phyloP scores from a whole-genome alignment of 2,113 vertebrate genomes.

The Trogon surrucura region DNA sequence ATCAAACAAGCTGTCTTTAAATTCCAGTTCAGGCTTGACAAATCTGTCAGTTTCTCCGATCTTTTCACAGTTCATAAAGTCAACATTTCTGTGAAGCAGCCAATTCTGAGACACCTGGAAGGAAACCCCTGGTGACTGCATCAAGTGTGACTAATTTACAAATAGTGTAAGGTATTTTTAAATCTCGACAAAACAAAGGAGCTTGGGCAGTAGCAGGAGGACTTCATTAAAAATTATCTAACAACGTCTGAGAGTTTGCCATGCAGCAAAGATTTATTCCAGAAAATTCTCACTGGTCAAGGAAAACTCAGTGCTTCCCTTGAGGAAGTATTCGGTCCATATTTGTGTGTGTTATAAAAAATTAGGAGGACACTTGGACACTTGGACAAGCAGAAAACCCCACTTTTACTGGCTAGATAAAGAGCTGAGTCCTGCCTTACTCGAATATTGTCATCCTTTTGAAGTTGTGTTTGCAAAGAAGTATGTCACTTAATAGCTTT shows the following conservation, averaged over 20 bases:
- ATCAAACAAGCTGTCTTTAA: slow-evolving; percentile 65
- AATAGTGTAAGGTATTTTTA: background rate
- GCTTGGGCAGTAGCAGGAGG: background rate
- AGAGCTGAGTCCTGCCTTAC: background rate
- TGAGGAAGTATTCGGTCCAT: background rate
- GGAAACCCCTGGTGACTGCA: background rate
- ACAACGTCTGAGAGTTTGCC: background rate
- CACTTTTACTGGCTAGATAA: background rate
- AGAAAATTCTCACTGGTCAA: background rate
- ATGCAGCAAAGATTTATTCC: background rate
- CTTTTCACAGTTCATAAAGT: slow-evolving; percentile 52
- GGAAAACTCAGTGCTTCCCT: background rate
- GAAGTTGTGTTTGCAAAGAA: background rate
- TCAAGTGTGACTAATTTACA: slow-evolving; percentile 25
- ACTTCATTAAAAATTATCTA: background rate
- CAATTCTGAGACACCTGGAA: background rate
- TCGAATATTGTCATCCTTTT: background rate
- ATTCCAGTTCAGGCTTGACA: slow-evolving; percentile 58
- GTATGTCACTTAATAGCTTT: background rate
- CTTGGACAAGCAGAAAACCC: rapidly evolving
- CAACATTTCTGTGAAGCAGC: slow-evolving; percentile 14
- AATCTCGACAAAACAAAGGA: background rate
- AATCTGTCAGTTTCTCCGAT: slow-evolving; percentile 51
- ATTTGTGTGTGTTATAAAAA: background rate
- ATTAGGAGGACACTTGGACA: background rate